These are phyloP conservation scores for Lasioglossum malachurum DNA, from an alignment of 2,888 invertebrate species.

Conservation along the genomic window DNA sequence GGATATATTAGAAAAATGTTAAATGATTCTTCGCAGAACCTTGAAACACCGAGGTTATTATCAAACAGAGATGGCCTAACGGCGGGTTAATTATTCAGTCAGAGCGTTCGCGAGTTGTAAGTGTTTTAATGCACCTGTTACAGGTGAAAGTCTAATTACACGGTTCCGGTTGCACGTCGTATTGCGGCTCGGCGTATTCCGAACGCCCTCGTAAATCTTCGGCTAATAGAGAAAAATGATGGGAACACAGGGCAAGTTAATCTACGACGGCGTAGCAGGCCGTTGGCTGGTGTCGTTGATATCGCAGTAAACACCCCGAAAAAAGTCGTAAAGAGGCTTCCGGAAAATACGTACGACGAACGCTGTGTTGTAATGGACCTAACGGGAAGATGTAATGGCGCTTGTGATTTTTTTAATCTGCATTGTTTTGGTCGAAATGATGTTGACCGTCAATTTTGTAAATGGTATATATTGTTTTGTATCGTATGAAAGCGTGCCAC, in stretches of 20 bases:
- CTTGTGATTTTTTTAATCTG: too few species aligned
- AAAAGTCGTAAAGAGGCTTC: conserved; percentile 70
- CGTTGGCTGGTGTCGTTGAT: conserved; percentile 52
- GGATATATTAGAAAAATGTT: background rate
- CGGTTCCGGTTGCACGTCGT: conserved; percentile 13
- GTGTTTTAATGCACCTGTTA: conserved; percentile 41
- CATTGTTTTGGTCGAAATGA: too few species aligned
- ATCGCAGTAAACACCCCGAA: conserved; percentile 62
- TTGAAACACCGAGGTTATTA: too few species aligned
- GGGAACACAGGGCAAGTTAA: conserved; percentile 61
- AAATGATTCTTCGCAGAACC: too few species aligned
- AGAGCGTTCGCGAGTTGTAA: conserved; percentile 23
- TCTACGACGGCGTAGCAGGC: conserved; percentile 47
- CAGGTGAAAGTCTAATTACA: conserved; percentile 42
- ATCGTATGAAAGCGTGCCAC: too few species aligned
- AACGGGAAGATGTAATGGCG: background rate
- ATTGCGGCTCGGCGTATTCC: conserved; percentile 27
- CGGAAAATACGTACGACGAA: conserved; percentile 58
- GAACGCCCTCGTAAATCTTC: conserved; percentile 59
- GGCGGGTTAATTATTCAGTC: conserved; percentile 12
- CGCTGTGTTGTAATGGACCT: conserved; percentile 54
- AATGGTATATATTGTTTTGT: too few species aligned
- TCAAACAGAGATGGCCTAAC: background rate
- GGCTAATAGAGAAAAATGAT: conserved; percentile 70
- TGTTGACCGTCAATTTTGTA: too few species aligned